Percentiles rank a stretch among this genome's conserved stretches.
phyloP scores from a whole-genome alignment of 37 sponge, comb jelly and placozoan species.

The Mnemiopsis leidyi region DNA sequence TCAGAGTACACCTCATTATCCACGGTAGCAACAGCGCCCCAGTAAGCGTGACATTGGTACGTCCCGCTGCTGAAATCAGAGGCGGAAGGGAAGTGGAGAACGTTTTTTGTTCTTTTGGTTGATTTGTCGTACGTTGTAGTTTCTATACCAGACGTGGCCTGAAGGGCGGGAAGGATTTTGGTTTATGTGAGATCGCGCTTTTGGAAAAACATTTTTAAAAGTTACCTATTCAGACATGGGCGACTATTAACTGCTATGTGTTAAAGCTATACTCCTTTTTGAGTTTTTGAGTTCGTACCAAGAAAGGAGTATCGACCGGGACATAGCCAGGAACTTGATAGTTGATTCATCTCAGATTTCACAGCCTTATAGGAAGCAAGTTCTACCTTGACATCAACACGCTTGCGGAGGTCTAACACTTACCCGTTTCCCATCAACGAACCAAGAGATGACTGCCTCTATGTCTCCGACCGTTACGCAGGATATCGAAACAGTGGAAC shows the following conservation, averaged over 20 bases:
- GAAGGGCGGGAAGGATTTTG: neutral
- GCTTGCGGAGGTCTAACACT: too few species aligned
- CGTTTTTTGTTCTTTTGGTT: neutral
- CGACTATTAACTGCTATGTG: too few species aligned
- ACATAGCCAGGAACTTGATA: too few species aligned
- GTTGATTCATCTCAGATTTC: too few species aligned
- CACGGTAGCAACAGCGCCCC: neutral
- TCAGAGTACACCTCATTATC: neutral
- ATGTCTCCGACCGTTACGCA: neutral
- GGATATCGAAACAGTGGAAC: neutral
- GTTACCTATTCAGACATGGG: too few species aligned
- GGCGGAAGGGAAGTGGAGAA: conserved; percentile 13
- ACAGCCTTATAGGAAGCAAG: too few species aligned
- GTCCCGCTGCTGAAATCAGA: neutral
- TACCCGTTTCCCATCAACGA: neutral
- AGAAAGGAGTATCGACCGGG: too few species aligned
- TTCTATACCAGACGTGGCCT: neutral
- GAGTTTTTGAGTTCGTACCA: too few species aligned
- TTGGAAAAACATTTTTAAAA: too few species aligned
- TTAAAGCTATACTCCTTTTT: too few species aligned
- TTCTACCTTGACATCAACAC: too few species aligned
- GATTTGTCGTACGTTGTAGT: neutral
- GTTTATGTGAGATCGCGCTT: too few species aligned
- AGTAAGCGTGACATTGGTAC: neutral
- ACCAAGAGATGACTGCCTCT: conserved; percentile 16